These are phyloP conservation scores for Megathymus violae DNA, from an alignment of 1,140 invertebrate genomes.

Conservation along the genomic window DNA sequence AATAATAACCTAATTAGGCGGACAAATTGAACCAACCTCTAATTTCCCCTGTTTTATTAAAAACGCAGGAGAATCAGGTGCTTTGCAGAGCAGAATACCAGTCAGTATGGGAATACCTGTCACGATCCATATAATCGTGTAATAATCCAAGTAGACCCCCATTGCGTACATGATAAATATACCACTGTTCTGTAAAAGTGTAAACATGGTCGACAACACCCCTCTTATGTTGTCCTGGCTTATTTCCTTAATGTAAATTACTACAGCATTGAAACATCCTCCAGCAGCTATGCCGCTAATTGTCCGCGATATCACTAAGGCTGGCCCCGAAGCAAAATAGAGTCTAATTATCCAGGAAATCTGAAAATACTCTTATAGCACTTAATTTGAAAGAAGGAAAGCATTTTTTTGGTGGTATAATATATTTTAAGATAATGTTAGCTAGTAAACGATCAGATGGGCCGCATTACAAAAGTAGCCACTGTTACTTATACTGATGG, in stretches of 20 bases:
- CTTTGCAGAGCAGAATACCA: conserved; percentile 44
- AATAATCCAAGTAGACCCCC: conserved; percentile 83
- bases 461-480: too few relatives aligned
- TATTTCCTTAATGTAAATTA: conserved; percentile 48
- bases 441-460: too few relatives aligned
- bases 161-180: conserved; percentile 80
- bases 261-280: conserved; percentile 39
- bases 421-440: too few relatives aligned
- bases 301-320: conserved; percentile 37
- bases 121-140: conserved; percentile 46
- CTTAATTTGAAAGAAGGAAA: too few relatives aligned
- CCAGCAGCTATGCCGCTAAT: conserved; percentile 38
- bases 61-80: conserved; percentile 59
- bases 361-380: conserved; percentile 21
- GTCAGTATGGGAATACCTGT: conserved; percentile 41
- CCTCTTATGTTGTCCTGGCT: conserved; percentile 46
- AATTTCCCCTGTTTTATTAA: conserved; percentile 53
- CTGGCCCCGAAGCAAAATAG: conserved; percentile 23
- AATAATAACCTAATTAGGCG: background rate
- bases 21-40: conserved; percentile 45
- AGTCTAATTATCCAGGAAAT: conserved; percentile 41
- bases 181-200: conserved; percentile 41
- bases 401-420: too few relatives aligned
- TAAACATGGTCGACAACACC: conserved; percentile 39
- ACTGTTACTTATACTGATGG: too few relatives aligned